Evolutionary conservation across 2,888 invertebrate species (phyloP), one percentile per base, ranked within the genome.

Genomic region (Apantesis nais): DNA sequence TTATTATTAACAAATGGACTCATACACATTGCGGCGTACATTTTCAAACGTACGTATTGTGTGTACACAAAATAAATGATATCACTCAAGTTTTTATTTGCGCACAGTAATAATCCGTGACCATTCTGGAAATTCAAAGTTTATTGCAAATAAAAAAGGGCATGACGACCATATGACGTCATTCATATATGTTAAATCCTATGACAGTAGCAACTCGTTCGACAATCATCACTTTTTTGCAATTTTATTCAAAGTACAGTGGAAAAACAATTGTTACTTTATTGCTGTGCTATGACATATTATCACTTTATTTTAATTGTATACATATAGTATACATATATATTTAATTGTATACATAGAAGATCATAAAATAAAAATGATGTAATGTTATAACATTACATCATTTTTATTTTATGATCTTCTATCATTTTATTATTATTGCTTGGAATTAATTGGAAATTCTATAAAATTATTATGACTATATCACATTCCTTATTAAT

Each of bases 51-150:
- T 67, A 61, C 29, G 61, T 63, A 25, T 37, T 66, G 61, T 67
- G 61, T 37, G 67, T 60, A 25, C 37, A 22, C 52, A 29, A 65
- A 68, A 65, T 72, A 65, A 72, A 62, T 66, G 65, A 65, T 68
- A 69, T 62, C 62, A 62, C 62, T 68, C 48, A 68, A 66, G 55
- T 67, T 73, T 62, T 29, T 41, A 65, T 70, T 67, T 39, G 41
- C 25, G 8, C 34, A 52, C 11, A 14, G 31, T 63, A 64, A 65
- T 48, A 62, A 19, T 58, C 29, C 31, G 9, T 37, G 25, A 41
- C 25, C 16, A n/a, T 48, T 34, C 29, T 19, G 19, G 25, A 39
- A 63, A 34, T 58, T 48, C 39, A 16, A 44, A 39, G 39, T 55
- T 4, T 64, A 29, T 64, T 5, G 8, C 12, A 8, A 4, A 25